Conservation (phyloP, 1,140 invertebrate species). For the Caenorhabditis briggsae region DNA sequence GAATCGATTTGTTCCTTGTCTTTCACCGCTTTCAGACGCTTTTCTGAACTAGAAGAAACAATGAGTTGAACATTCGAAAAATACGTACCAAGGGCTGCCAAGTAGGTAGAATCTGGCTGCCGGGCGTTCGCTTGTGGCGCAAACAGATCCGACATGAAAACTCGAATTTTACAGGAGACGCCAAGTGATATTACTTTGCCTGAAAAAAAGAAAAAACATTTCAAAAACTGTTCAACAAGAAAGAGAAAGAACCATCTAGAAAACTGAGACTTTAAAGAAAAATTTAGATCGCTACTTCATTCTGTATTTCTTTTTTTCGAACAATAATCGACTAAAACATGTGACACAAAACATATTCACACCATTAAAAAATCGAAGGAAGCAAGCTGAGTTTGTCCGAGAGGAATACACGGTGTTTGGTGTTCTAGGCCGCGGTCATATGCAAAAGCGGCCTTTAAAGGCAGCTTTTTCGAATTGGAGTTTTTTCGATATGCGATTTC, state of each 20-base stretch:
- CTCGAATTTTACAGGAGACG: too few species aligned
- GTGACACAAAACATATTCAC: too few species aligned
- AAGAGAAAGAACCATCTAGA: not conserved
- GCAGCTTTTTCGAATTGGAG: not conserved
- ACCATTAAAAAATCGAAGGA: not conserved
- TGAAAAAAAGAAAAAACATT: not conserved
- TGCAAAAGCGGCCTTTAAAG: not conserved
- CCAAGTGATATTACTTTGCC: not conserved
- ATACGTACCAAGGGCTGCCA: slow-evolving; percentile 24
- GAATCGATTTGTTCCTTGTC: slow-evolving; percentile 32
- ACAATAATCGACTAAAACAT: too few species aligned
- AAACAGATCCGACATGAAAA: slow-evolving; percentile 55
- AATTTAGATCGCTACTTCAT: too few species aligned
- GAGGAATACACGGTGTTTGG: not conserved
- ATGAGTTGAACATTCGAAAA: not conserved
- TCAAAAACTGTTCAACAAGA: not conserved
- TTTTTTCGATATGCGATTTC: not conserved
- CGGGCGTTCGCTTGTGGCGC: slow-evolving; percentile 30
- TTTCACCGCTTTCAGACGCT: slow-evolving; percentile 42
- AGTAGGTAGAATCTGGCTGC: slow-evolving; percentile 26
- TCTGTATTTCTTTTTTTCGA: too few species aligned
- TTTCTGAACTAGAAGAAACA: not conserved
- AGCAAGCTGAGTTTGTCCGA: not conserved
- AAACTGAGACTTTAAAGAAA: too few species aligned
- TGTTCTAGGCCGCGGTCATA: not conserved